These are phyloP conservation scores for Brachionus rotundiformis DNA, from an alignment of 1,140 invertebrate genomes.

Conservation along the genomic window DNA sequence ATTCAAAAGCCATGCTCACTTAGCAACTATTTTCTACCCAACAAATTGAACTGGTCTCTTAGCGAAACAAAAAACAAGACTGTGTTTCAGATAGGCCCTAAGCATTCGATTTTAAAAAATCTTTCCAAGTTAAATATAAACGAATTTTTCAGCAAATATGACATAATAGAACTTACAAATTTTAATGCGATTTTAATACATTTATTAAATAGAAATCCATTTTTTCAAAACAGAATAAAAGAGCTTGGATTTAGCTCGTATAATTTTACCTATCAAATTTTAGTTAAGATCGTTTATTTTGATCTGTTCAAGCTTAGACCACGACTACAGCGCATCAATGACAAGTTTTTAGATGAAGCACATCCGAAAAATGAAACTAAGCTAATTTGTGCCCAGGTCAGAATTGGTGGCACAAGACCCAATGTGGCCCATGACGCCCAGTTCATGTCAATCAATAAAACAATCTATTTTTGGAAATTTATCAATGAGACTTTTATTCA, in stretches of 20 bases:
- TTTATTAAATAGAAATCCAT: neutral
- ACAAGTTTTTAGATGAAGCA: constrained; percentile 12
- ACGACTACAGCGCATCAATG: neutral
- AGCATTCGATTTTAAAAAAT: neutral
- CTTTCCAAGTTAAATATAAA: neutral
- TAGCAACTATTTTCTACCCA: neutral
- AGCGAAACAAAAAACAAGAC: neutral
- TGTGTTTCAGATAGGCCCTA: neutral
- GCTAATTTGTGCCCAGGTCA: constrained; percentile 40
- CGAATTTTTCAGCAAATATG: neutral
- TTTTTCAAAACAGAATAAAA: neutral
- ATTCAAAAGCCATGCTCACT: neutral
- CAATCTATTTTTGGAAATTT: constrained; percentile 9
- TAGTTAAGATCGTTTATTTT: neutral
- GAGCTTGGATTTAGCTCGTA: neutral
- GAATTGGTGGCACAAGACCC: constrained; percentile 45
- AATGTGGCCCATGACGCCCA: neutral
- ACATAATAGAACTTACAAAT: neutral
- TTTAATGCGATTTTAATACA: constrained; percentile 6
- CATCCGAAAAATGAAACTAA: neutral
- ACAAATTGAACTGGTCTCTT: neutral
- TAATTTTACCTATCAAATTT: neutral
- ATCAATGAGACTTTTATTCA: constrained; percentile 17
- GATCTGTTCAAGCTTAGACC: neutral
- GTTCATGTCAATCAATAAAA: neutral